phyloP scores from a whole-genome alignment of 2,797 vertebrate genomes.

The Oreonectes daqikongensis region DNA sequence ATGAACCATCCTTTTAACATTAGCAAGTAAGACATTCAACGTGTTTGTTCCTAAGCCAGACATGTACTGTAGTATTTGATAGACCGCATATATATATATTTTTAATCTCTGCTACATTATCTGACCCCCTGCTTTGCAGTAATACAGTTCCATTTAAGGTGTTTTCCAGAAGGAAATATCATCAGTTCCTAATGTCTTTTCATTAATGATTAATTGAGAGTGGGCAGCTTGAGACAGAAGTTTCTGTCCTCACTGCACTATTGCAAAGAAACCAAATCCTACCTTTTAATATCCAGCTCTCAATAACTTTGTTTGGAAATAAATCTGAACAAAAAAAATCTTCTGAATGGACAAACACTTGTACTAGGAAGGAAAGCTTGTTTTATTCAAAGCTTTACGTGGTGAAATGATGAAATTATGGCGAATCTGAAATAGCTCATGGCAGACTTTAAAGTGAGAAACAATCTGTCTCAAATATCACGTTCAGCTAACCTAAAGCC shows the following conservation, averaged over 20 bases:
- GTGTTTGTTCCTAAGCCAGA: background rate
- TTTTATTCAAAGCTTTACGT: background rate
- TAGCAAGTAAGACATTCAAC: no score
- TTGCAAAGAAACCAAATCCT: background rate
- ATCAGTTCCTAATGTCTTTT: background rate
- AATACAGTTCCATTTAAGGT: background rate
- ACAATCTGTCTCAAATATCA: background rate
- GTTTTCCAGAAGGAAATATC: background rate
- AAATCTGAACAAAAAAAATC: background rate
- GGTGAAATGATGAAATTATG: background rate
- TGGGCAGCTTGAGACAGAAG: background rate
- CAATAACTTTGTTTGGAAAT: background rate
- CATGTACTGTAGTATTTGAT: background rate
- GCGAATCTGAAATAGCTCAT: background rate
- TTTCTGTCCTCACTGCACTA: background rate
- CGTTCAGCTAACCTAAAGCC: background rate
- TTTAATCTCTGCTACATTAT: background rate
- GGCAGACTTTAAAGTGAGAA: background rate
- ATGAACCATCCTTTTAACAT: no score
- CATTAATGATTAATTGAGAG: background rate
- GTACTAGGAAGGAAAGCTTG: background rate
- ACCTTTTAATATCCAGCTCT: background rate
- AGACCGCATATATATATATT: background rate
- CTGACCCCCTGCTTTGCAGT: background rate
- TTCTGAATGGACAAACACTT: background rate